Percentiles rank a stretch among this genome's conserved stretches.
Conservation (phyloP, 2,888 invertebrate genomes). For the Nephrotoma appendiculata region DNA sequence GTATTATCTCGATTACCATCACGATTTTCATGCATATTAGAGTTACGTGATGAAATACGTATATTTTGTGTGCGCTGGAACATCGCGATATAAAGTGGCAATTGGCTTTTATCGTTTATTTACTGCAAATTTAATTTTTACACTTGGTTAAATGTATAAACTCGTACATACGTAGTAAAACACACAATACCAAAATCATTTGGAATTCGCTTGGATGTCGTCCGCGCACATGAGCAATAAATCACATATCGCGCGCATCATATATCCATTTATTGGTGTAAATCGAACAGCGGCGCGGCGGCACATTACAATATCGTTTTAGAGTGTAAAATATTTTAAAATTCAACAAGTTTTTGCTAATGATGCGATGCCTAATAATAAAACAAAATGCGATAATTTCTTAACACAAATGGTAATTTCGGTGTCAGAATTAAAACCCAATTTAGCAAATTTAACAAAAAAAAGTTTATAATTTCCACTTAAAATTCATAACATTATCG, state of each 20-base stretch:
- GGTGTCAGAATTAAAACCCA: background rate
- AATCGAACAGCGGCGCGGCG: background rate
- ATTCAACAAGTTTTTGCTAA: background rate
- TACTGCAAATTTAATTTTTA: background rate
- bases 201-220: background rate
- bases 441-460: background rate
- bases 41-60: background rate
- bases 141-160: background rate
- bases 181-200: background rate
- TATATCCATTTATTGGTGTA: background rate
- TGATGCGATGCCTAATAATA: background rate
- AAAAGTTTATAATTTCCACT: background rate
- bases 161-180: background rate
- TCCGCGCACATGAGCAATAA: background rate
- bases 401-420: background rate
- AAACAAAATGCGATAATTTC: background rate
- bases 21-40: background rate
- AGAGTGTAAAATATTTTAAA: background rate
- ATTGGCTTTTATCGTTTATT: background rate
- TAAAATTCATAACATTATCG: background rate
- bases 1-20: background rate
- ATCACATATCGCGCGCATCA: background rate
- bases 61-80: background rate
- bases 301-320: background rate
- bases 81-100: background rate